phyloP scores from a whole-genome alignment of 1,140 invertebrate species.

The Saccostrea cuccullata region DNA sequence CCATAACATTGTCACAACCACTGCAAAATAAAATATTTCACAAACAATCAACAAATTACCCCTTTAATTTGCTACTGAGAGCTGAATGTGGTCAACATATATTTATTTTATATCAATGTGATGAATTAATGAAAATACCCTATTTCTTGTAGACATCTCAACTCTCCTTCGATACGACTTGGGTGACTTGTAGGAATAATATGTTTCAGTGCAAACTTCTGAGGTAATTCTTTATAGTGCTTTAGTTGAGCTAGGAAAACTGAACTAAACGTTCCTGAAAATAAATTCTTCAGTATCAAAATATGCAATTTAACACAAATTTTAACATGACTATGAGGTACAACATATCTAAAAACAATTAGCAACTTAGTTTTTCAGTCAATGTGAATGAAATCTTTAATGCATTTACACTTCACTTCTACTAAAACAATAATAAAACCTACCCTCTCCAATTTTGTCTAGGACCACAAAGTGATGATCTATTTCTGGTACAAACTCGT shows the following conservation, averaged over 20 bases:
- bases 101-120: too few relatives aligned
- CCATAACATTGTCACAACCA: conserved; percentile 90
- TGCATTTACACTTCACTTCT: background rate
- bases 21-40: conserved; percentile 77
- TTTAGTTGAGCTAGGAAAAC: conserved; percentile 87
- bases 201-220: conserved; percentile 88
- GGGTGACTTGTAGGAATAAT: conserved; percentile 90
- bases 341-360: background rate
- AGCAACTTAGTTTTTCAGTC: too few relatives aligned
- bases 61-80: too few relatives aligned
- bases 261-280: conserved; percentile 87
- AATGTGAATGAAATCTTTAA: background rate
- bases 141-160: conserved; percentile 88
- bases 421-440: background rate
- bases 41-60: too few relatives aligned
- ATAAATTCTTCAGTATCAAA: background rate
- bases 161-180: conserved; percentile 86
- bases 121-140: conserved; percentile 81
- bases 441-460: conserved; percentile 77
- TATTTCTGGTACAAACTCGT: conserved; percentile 73
- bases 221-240: conserved; percentile 78
- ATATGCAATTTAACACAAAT: background rate
- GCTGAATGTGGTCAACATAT: too few relatives aligned
- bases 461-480: conserved; percentile 71
- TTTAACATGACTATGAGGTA: background rate